phyloP scores from a whole-genome alignment of 2,888 invertebrate species.

The Alsophila aescularia region DNA sequence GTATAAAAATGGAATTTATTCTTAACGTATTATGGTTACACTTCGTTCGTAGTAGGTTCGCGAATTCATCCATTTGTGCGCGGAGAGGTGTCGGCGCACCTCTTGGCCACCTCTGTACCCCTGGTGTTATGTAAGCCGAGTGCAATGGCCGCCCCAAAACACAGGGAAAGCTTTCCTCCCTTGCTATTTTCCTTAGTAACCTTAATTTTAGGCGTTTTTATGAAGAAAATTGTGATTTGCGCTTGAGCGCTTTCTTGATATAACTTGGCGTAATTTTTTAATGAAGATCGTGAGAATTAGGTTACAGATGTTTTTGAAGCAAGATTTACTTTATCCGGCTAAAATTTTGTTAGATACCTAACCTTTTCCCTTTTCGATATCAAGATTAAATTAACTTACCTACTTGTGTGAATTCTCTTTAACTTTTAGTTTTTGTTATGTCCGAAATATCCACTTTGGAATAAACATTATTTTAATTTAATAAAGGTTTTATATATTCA shows the following conservation, averaged over 20 bases:
- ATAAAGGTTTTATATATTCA: not conserved
- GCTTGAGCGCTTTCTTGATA: conserved; percentile 45
- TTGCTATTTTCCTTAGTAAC: conserved; percentile 57
- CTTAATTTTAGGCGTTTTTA: conserved; percentile 54
- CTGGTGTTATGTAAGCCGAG: conserved; percentile 80
- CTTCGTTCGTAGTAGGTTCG: conserved; percentile 45
- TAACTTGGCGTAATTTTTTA: conserved; percentile 47
- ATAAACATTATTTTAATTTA: no score
- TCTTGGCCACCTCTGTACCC: conserved; percentile 74
- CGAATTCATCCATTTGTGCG: conserved; percentile 50
- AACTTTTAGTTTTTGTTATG: no score
- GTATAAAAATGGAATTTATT: conserved; percentile 60
- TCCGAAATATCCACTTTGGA: no score
- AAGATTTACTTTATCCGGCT: conserved; percentile 17
- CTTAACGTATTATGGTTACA: conserved; percentile 53
- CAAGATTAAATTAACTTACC: no score
- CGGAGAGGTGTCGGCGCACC: conserved; percentile 58
- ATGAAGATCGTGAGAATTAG: conserved; percentile 38
- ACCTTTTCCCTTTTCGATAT: no score
- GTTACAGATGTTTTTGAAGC: conserved; percentile 27
- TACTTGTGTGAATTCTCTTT: no score
- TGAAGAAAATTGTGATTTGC: conserved; percentile 57
- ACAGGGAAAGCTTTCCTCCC: conserved; percentile 62
- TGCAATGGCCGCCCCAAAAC: conserved; percentile 79
- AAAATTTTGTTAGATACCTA: not conserved